Evolutionary conservation across 2,888 invertebrate species (phyloP), one percentile per base, ranked within the genome.

Genomic region (Acrobasis suavella): DNA sequence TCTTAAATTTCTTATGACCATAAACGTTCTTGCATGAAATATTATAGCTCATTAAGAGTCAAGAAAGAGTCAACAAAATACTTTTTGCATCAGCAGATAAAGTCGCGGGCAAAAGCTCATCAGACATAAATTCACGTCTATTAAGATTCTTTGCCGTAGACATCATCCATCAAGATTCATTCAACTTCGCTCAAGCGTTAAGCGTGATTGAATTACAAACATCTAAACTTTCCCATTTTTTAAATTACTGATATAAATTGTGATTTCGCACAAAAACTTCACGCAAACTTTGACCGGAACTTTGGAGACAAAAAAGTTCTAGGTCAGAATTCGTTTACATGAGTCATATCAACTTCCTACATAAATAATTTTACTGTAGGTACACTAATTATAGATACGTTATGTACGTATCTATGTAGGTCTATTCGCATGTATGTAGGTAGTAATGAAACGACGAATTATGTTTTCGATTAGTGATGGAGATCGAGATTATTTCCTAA

Each of bases 81-180:
- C 32, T 32, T 32, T 32, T 32, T 32, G 22, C 32, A 32, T 32
- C 32, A 7, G 32, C 32, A 7, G 32, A 32, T 32, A 32, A 7
- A 32, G 32, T 32, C 32, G 7, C 32, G 32, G 32, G 32, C 32
- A 32, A 32, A 32, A 32, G 46, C 38, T 54, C 9, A 38, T 54
- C 54, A 38, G 37, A 15, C 54, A 54, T 54, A 37, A 54, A 54
- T 32, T 54, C 54, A 54, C 12, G 38, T 54, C 54, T 54, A 54
- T 54, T 54, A 54, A 37, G 54, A 54, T 38, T 54, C 54, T 54
- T 15, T 9, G 9, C 15, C 54, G 32, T 9, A 38, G 10, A 37
- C 38, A 54, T 14, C 52, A 54, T 54, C 54, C 32, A 52, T 52
- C 54, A 54, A 54, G 16, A 15, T 54, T 38, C 32, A 38, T 54